A percentile compares a stretch with the other conserved stretches of the same genome.
Conservation (phyloP, 2,888 invertebrate genomes). For the Drosophila hamatofila region DNA sequence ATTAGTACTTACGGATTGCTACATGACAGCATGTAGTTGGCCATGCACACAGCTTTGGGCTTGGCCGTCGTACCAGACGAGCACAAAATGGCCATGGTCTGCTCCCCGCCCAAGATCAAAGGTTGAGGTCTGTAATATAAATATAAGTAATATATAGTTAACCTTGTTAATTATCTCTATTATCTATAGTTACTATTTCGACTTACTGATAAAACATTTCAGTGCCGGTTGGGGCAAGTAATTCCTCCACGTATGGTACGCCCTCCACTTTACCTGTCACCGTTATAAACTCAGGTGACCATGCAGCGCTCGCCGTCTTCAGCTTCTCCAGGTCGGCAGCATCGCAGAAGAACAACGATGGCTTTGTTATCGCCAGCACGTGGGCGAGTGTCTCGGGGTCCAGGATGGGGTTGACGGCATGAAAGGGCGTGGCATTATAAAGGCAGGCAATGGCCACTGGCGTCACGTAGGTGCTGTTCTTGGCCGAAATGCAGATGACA, state of each 20-base stretch:
- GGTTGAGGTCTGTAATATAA: slow-evolving; percentile 44
- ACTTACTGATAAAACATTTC: slow-evolving; percentile 58
- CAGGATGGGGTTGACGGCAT: slow-evolving; percentile 63
- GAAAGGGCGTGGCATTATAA: slow-evolving; percentile 66
- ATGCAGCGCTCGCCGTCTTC: slow-evolving; percentile 44
- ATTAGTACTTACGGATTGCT: slow-evolving; percentile 9
- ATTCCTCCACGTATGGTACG: slow-evolving; percentile 41
- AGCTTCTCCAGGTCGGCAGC: slow-evolving; percentile 49
- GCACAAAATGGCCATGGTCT: slow-evolving; percentile 65
- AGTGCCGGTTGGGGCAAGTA: slow-evolving; percentile 50
- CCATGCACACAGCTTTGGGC: slow-evolving; percentile 70
- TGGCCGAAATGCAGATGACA: slow-evolving; percentile 67
- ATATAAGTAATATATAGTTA: no score
- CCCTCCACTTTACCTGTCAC: slow-evolving; percentile 46
- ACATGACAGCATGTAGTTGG: slow-evolving; percentile 42
- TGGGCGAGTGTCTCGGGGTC: slow-evolving; percentile 37
- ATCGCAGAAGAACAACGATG: slow-evolving; percentile 73
- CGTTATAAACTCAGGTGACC: slow-evolving; percentile 49
- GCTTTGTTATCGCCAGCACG: slow-evolving; percentile 59
- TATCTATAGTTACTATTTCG: no score
- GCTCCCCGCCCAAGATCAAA: slow-evolving; percentile 49
- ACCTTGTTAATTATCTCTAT: no score
- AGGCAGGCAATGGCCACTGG: slow-evolving; percentile 65
- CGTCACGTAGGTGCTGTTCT: slow-evolving; percentile 65
- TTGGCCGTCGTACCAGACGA: slow-evolving; percentile 76